These are phyloP conservation scores for Thymelicus lineola DNA, from an alignment of 2,888 invertebrate species.

Conservation along the genomic window DNA sequence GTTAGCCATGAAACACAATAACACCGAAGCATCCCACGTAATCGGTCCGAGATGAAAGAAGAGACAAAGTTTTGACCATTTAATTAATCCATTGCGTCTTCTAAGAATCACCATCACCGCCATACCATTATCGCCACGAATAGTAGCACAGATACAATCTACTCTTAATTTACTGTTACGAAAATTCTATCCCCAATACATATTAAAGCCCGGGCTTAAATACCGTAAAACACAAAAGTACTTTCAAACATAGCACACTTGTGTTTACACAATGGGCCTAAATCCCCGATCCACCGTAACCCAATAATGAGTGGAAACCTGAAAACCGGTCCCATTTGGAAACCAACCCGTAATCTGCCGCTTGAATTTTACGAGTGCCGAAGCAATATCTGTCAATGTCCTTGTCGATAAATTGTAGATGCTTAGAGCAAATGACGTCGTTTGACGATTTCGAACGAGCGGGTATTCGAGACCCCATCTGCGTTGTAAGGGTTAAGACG, in stretches of 20 bases:
- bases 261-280: slow-evolving; percentile 33
- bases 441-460: slow-evolving; percentile 80
- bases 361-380: slow-evolving; percentile 81
- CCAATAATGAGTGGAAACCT: slow-evolving; percentile 69
- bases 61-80: no score
- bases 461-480: slow-evolving; percentile 79
- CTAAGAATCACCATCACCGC: no score
- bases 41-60: no score
- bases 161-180: no score
- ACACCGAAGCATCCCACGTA: no score
- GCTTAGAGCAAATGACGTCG: slow-evolving; percentile 80
- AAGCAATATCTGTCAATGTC: slow-evolving; percentile 84
- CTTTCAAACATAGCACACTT: slow-evolving; percentile 1
- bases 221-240: not conserved
- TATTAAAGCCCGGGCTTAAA: slow-evolving; percentile 2
- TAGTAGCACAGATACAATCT: no score
- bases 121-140: no score
- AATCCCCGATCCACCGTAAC: slow-evolving; percentile 54
- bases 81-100: no score
- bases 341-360: slow-evolving; percentile 80
- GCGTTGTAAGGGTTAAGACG: slow-evolving; percentile 82
- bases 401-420: slow-evolving; percentile 83
- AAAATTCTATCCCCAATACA: not conserved
- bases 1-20: no score
- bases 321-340: slow-evolving; percentile 78